Base-by-base conservation (phyloP, 2,113 vertebrate species). In the Probosciger aterrimus region DNA sequence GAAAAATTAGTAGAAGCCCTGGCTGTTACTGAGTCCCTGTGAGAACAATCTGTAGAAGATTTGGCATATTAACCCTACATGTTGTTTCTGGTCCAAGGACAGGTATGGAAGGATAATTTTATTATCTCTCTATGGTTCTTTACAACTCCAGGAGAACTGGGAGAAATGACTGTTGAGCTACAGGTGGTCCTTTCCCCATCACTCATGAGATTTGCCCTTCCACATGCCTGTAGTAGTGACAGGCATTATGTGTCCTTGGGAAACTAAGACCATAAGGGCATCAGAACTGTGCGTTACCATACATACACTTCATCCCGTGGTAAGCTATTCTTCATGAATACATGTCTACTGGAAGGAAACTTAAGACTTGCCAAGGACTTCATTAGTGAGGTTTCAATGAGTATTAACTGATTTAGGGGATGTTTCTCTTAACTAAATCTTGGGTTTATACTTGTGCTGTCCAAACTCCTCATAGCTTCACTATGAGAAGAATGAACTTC, bases 351-450 rank as follows among this genome's bases (percentile, higher is more conserved):
- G 52, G 47, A 86, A 86, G 19, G 67, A 86, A 73, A 83, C 44
- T 9, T 0, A 43, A 43, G 47, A 31, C 22, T 68, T 0, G 0
- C 15, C 14, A 23, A 46, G 7, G 30, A 18, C 25, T 43, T 75
- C 5, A 74, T 53, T 59, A 70, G 13, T 50, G 47, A 44, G 28
- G 30, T 71, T 86, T 76, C 65, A 91, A 50, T 31, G 30, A 82
- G 79, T 5, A 2, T 60, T 94, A 81, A 81, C 25, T 50, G 68
- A 77, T 68, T 69, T 31, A 86, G 35, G 19, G 59, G 53, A 55
- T 37, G 44, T 86, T 93, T 84, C 37, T 65, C 43, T 62, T 67
- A 80, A 67, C 4, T 39, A 75, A 52, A 6, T 63, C 37, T 43
- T 52, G 10, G 11, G 12, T 53, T 75, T 76, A 31, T 39, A 76